A percentile compares a stretch with the other conserved stretches of the same genome.
Conservation (phyloP, 2,797 vertebrate species). For the Sebastiscus albofasciatus region DNA sequence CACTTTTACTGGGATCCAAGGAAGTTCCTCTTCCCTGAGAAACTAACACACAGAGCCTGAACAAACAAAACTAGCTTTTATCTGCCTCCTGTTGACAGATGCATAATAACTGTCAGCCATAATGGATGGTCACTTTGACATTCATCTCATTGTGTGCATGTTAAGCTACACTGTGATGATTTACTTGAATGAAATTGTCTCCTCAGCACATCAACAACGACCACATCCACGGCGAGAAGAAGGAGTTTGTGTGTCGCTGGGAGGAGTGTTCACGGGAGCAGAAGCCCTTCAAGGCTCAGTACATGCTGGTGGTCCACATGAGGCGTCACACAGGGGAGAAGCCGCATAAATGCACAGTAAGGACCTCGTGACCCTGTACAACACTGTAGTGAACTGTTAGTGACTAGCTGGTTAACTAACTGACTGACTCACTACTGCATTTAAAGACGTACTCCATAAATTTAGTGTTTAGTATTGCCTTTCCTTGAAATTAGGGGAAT, state of each 20-base stretch:
- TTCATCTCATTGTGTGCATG: too few relatives aligned
- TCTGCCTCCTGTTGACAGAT: slow-evolving; percentile 61
- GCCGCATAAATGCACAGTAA: slow-evolving; percentile 98
- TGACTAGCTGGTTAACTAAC: not conserved
- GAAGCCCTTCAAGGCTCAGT: slow-evolving; percentile 99
- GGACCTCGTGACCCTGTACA: slow-evolving; percentile 10
- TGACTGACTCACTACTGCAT: not conserved
- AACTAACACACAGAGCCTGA: slow-evolving; percentile 35
- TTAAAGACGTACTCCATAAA: not conserved
- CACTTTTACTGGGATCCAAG: slow-evolving; percentile 27
- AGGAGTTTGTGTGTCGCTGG: slow-evolving; percentile 99
- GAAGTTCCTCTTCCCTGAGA: slow-evolving; percentile 45
- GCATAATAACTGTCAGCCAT: slow-evolving; percentile 60
- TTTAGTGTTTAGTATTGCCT: not conserved
- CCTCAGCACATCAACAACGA: slow-evolving; percentile 98
- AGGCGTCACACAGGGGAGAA: slow-evolving; percentile 97
- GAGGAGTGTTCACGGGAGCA: slow-evolving; percentile 95
- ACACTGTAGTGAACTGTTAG: not conserved
- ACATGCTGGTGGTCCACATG: slow-evolving; percentile 99
- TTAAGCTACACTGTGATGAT: not conserved
- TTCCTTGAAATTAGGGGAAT: not conserved
- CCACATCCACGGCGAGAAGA: slow-evolving; percentile 99
- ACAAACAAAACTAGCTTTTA: slow-evolving; percentile 50
- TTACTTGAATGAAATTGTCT: slow-evolving; percentile 15
- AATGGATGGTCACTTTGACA: slow-evolving; percentile 55